phyloP scores from a whole-genome alignment of 2,888 invertebrate species.

The Trissolcus japonicus region DNA sequence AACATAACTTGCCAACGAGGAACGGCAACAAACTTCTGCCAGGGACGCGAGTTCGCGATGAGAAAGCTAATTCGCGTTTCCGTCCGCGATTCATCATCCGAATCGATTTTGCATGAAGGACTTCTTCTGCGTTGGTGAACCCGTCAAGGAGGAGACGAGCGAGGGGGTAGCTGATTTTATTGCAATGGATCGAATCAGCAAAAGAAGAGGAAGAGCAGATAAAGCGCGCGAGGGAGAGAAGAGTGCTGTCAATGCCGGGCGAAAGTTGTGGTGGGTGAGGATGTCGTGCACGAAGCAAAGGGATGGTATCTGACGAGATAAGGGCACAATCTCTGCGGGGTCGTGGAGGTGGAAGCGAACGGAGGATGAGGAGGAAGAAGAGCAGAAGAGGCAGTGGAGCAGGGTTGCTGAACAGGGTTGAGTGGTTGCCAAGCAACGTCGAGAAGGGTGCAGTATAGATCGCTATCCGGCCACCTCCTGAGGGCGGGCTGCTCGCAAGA shows the following conservation, averaged over 20 bases:
- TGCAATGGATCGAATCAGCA: conserved; percentile 67
- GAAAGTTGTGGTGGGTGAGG: conserved; percentile 58
- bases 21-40: too few species aligned
- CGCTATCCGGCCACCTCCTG: conserved; percentile 67
- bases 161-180: conserved; percentile 65
- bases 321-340: conserved; percentile 70
- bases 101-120: conserved; percentile 24
- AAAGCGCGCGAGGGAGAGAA: conserved; percentile 21
- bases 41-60: background rate
- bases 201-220: conserved; percentile 30
- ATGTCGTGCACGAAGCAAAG: conserved; percentile 60
- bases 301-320: conserved; percentile 68
- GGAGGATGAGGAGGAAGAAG: conserved; percentile 41
- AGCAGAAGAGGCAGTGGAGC: conserved; percentile 46
- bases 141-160: conserved; percentile 20
- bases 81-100: conserved; percentile 21
- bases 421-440: conserved; percentile 71
- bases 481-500: conserved; percentile 70
- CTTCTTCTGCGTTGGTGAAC: too few species aligned
- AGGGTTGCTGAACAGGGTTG: conserved; percentile 65
- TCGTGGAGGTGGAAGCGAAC: conserved; percentile 44
- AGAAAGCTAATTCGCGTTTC: conserved; percentile 19
- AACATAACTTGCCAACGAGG: conserved; percentile 2
- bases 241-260: conserved; percentile 57
- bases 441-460: conserved; percentile 71